These are phyloP conservation scores for Xiphophorus birchmanni DNA, from an alignment of 2,797 vertebrate species.

Conservation along the genomic window DNA sequence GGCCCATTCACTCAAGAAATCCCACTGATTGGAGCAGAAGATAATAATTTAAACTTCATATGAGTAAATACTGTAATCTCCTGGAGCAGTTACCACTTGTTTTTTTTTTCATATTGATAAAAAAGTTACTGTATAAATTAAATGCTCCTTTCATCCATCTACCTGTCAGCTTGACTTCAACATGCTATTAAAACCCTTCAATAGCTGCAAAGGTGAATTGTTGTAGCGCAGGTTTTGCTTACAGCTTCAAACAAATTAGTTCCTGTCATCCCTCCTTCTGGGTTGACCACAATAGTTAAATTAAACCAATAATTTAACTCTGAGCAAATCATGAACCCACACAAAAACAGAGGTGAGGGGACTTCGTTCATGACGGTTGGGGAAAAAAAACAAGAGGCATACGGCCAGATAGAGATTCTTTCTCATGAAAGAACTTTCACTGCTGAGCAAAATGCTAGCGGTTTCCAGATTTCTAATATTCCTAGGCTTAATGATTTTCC, in stretches of 20 bases:
- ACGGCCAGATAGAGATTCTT: not conserved
- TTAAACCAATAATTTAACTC: not conserved
- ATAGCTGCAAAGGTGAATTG: not conserved
- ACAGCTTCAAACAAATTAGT: not conserved
- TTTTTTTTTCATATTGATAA: not conserved
- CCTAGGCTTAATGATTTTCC: slow-evolving; percentile 18
- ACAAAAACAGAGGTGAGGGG: not conserved
- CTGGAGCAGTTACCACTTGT: not conserved
- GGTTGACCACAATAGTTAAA: not conserved
- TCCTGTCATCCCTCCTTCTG: not conserved
- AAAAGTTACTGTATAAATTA: not conserved
- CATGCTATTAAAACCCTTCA: not conserved
- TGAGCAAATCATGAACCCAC: not conserved
- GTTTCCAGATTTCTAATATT: not conserved
- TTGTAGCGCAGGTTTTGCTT: not conserved
- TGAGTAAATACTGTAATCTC: not conserved
- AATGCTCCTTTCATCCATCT: not conserved
- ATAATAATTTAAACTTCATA: not conserved
- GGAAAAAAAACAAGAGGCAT: not conserved
- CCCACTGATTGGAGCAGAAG: not conserved
- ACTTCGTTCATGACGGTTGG: not conserved
- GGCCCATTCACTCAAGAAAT: not conserved
- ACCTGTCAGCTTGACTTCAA: not conserved
- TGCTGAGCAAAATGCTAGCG: not conserved
- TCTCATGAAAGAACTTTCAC: not conserved